Conservation (phyloP, 2,797 vertebrate species). For the Amazona finschi region DNA sequence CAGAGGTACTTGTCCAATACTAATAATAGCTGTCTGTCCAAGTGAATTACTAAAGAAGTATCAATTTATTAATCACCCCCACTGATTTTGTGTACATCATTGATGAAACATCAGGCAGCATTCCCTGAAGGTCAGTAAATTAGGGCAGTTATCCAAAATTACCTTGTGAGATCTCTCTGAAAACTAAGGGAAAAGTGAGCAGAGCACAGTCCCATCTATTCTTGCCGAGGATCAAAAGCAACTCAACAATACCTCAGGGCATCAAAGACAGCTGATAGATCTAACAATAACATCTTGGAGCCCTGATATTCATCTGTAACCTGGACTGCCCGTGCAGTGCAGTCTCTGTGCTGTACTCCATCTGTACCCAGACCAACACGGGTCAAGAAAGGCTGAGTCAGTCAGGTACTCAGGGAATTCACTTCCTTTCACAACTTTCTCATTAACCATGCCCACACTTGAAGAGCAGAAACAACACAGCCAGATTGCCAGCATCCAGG, state of each 20-base stretch:
- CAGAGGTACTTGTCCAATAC: neutral
- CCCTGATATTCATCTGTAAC: slow-evolving; percentile 64
- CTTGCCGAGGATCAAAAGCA: slow-evolving; percentile 53
- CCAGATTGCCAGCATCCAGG: neutral
- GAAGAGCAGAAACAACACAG: slow-evolving; percentile 31
- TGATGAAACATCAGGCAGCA: slow-evolving; percentile 11
- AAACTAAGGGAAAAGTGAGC: slow-evolving; percentile 52
- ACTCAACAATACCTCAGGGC: slow-evolving; percentile 64
- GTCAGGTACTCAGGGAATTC: slow-evolving; percentile 40
- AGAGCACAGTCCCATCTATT: slow-evolving; percentile 62
- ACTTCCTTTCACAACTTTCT: slow-evolving; percentile 40
- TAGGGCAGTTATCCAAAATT: slow-evolving; percentile 63
- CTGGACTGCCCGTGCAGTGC: slow-evolving; percentile 56
- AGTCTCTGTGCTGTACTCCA: slow-evolving; percentile 40
- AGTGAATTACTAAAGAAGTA: neutral
- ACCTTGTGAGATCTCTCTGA: slow-evolving; percentile 61
- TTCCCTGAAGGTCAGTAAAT: slow-evolving; percentile 64
- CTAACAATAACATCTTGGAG: slow-evolving; percentile 65
- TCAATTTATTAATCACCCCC: slow-evolving; percentile 34
- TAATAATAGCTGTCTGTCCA: slow-evolving; percentile 18
- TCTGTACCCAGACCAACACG: neutral
- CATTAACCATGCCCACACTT: slow-evolving; percentile 47
- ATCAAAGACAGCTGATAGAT: slow-evolving; percentile 67
- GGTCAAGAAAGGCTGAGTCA: slow-evolving; percentile 53
- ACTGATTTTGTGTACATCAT: slow-evolving; percentile 24